Evolutionary conservation across 2,888 invertebrate genomes (phyloP).

Genomic region (Sturmia bella): DNA sequence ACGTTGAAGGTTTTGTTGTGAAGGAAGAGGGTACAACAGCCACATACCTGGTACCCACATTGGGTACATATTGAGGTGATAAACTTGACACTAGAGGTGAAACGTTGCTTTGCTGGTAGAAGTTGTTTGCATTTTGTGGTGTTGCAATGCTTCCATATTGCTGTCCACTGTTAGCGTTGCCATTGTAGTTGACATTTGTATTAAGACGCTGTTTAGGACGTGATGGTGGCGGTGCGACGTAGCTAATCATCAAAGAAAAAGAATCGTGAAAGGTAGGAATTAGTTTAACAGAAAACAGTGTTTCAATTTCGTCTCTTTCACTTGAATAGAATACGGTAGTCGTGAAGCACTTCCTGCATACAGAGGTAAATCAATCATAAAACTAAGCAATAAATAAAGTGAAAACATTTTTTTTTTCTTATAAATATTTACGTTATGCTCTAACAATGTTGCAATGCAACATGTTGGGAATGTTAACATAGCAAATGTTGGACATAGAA

Average conservation of each 20-base stretch:
- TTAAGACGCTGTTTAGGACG: slow-evolving; percentile 77
- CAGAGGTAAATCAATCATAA: slow-evolving; percentile 15
- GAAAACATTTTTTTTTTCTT: too few species aligned
- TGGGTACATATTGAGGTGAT: slow-evolving; percentile 80
- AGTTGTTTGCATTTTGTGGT: slow-evolving; percentile 70
- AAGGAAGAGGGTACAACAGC: slow-evolving; percentile 75
- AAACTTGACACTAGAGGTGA: slow-evolving; percentile 74
- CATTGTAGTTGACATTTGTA: slow-evolving; percentile 73
- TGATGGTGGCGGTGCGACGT: slow-evolving; percentile 81
- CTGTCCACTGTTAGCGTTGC: slow-evolving; percentile 72
- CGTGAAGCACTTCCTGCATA: slow-evolving; percentile 1
- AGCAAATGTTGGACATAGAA: too few species aligned
- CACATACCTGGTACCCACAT: slow-evolving; percentile 79
- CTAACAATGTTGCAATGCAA: too few species aligned
- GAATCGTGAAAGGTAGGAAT: slow-evolving; percentile 5
- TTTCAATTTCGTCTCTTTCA: background rate
- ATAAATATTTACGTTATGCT: too few species aligned
- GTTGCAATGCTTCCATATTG: slow-evolving; percentile 74
- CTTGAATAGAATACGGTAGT: background rate
- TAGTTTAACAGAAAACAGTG: background rate
- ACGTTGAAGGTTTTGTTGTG: slow-evolving; percentile 27
- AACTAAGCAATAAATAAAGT: background rate
- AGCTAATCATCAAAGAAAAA: slow-evolving; percentile 72
- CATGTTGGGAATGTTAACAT: too few species aligned
- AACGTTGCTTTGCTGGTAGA: slow-evolving; percentile 61